A percentile compares a stretch with the other conserved stretches of the same genome.
Conservation (phyloP, 2,888 invertebrate species). For the Drosophila cognata region DNA sequence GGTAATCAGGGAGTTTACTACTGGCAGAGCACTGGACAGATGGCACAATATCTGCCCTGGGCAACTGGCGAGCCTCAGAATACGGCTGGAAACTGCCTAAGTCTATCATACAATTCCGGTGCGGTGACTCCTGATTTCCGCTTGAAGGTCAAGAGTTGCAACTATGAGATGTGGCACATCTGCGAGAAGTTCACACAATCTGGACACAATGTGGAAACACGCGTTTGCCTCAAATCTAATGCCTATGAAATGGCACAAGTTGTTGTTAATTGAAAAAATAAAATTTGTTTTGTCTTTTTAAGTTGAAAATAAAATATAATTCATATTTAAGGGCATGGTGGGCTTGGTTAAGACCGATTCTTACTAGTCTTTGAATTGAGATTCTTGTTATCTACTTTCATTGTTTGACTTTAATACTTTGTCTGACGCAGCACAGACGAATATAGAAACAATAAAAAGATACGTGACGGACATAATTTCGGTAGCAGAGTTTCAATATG, state of each 20-base stretch:
- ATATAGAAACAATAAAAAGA: neutral
- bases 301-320: neutral
- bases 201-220: neutral
- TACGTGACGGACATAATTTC: neutral
- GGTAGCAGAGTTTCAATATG: neutral
- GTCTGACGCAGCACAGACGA: neutral
- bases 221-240: neutral
- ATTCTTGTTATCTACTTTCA: neutral
- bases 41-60: neutral
- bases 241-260: neutral
- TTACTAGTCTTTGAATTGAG: neutral
- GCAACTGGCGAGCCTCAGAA: neutral
- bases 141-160: neutral
- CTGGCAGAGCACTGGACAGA: neutral
- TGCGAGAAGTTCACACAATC: neutral
- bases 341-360: neutral
- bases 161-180: neutral
- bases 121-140: neutral
- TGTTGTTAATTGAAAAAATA: neutral
- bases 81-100: neutral
- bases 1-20: neutral
- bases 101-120: neutral
- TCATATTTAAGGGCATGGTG: neutral
- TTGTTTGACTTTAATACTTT: no score
- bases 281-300: neutral